Base-by-base conservation (phyloP, 1,140 invertebrate genomes). In the Diorhabda elongata region DNA sequence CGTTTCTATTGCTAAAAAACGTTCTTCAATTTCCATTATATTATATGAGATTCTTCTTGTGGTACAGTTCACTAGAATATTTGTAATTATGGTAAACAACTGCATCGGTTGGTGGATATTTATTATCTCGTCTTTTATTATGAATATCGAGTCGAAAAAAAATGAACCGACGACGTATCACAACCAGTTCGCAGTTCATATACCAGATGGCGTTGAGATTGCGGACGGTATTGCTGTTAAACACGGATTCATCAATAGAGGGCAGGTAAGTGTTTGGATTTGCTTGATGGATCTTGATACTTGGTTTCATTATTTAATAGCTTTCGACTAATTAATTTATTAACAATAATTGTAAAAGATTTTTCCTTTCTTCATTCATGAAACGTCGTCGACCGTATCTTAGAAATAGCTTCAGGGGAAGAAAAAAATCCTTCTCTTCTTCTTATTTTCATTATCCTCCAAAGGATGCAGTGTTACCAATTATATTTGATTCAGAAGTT, bases 141-240 rank as follows among this genome's bases (percentile, higher is more conserved):
- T 44, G 45, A 5, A 41, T 26, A 61, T 4, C 43, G 11, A 45
- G 61, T 26, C 65, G 67, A 65, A 64, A 59, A 6, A 52, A 52
- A n/a, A 52, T n/a, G 7, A 8, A 58, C 58, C 58, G 67, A 75
- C 82, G 11, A 84, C 92, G 74, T 93, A 88, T 78, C 87, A 87
- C 77, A 91, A 93, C 79, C 87, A 94, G 78, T 93, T 94, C 79
- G 92, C 92, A 8, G 87, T 93, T 44, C 86, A 92, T 78, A 84
- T 92, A 76, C 87, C 88, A 44, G 85, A 82, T 45, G 90, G 89
- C 8, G 79, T 82, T 42, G 82, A 82, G 56, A 86, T 85, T 9
- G 84, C 84, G 6, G 85, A 86, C 75, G 76, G 78, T 67, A 85
- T 93, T 67, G 91, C 91, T n/a, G 78, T 78, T 62, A 87, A 87